phyloP scores from a whole-genome alignment of 2,113 vertebrate genomes.

The Ciconia boyciana region DNA sequence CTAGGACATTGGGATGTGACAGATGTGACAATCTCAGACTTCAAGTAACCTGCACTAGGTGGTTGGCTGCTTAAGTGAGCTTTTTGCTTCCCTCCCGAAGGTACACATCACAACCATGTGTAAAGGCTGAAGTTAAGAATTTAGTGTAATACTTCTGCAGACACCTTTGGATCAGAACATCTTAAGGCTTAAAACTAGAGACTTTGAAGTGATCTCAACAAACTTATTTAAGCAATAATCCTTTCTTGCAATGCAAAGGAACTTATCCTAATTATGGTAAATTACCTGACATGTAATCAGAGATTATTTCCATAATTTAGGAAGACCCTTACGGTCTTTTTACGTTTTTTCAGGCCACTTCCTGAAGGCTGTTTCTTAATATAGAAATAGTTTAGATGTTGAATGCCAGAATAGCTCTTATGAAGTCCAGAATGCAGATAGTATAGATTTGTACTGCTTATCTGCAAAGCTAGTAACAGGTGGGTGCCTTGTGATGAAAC shows the following conservation, averaged over 20 bases:
- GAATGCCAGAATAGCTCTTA: background rate
- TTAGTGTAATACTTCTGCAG: background rate
- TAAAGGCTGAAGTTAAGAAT: background rate
- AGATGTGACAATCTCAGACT: background rate
- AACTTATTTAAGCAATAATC: background rate
- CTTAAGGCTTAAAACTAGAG: background rate
- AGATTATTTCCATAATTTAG: background rate
- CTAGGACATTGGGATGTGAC: background rate
- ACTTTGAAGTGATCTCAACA: background rate
- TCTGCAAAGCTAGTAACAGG: background rate
- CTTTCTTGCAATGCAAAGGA: background rate
- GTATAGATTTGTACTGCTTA: background rate
- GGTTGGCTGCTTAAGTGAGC: background rate
- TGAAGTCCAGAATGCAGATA: background rate
- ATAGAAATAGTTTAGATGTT: background rate
- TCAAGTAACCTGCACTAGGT: background rate
- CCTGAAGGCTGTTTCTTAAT: background rate
- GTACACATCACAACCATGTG: background rate
- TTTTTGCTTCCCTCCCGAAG: background rate
- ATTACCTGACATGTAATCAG: background rate
- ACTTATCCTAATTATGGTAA: background rate
- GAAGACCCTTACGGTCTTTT: background rate
- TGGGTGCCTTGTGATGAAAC: background rate
- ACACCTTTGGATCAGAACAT: background rate
- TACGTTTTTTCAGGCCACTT: background rate